phyloP scores from a whole-genome alignment of 2,113 vertebrate species.

The Platichthys flesus region DNA sequence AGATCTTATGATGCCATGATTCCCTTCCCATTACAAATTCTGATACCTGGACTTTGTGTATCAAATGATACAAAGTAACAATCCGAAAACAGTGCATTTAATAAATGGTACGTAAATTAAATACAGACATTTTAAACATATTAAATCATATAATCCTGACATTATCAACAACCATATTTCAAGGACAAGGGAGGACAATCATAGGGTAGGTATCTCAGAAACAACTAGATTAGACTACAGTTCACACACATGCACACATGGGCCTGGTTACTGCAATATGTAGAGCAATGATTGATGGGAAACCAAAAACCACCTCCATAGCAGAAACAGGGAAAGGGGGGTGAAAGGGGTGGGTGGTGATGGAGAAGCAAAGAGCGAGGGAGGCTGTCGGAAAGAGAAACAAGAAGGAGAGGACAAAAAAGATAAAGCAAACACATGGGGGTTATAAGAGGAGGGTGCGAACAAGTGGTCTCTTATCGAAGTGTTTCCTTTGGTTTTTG shows the following conservation, averaged over 20 bases:
- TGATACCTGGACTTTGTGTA: too few species aligned
- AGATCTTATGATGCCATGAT: too few species aligned
- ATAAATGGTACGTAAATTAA: too few species aligned
- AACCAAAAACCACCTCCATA: slow-evolving; percentile 68
- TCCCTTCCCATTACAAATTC: too few species aligned
- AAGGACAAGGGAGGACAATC: not conserved
- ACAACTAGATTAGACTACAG: slow-evolving; percentile 46
- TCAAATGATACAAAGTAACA: too few species aligned
- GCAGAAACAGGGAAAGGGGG: slow-evolving; percentile 17
- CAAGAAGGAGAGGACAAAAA: not conserved
- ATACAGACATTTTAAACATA: not conserved
- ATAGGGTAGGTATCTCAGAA: slow-evolving; percentile 4
- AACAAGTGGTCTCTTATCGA: slow-evolving; percentile 15
- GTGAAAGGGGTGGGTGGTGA: not conserved
- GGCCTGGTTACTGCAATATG: slow-evolving; percentile 72
- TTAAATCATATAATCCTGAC: not conserved
- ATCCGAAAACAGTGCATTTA: too few species aligned
- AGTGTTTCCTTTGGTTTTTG: slow-evolving; percentile 30
- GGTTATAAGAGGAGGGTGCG: slow-evolving; percentile 11
- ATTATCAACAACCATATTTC: not conserved
- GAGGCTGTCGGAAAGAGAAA: slow-evolving; percentile 7
- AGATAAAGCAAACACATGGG: not conserved
- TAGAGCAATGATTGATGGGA: slow-evolving; percentile 71
- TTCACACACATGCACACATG: slow-evolving; percentile 58
- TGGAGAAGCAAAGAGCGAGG: slow-evolving; percentile 13